These are phyloP conservation scores for Crotalus tigris DNA, from an alignment of 2,113 vertebrate genomes.

Conservation along the genomic window DNA sequence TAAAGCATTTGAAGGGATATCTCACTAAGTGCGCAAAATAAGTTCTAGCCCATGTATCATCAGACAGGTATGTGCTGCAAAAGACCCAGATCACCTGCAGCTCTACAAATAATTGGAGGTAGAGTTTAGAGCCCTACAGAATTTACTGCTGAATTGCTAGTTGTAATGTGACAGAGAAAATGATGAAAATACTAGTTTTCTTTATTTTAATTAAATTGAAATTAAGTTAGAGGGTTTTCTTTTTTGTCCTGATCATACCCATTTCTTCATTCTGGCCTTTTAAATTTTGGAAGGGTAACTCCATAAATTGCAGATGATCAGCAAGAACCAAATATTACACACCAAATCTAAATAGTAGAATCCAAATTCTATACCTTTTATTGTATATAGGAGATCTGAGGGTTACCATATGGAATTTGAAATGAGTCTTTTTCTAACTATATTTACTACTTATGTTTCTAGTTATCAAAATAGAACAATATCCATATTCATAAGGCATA, in stretches of 20 bases:
- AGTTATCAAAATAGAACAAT: constrained; percentile 37
- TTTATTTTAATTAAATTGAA: neutral
- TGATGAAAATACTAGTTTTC: neutral
- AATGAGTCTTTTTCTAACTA: neutral
- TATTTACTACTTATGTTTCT: constrained; percentile 6
- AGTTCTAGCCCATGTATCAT: neutral
- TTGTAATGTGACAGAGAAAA: neutral
- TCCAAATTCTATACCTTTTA: neutral
- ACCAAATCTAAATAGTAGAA: neutral
- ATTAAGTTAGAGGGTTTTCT: neutral
- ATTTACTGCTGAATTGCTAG: neutral
- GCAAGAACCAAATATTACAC: neutral
- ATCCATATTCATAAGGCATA: constrained; percentile 54
- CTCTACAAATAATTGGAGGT: neutral
- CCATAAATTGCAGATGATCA: neutral
- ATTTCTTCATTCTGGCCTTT: neutral
- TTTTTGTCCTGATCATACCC: neutral
- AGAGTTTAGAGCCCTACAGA: neutral
- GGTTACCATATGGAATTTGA: neutral
- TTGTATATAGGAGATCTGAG: constrained; percentile 1
- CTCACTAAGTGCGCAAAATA: neutral
- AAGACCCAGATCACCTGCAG: neutral
- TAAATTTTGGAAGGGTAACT: neutral
- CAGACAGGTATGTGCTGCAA: neutral
- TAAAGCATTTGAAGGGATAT: neutral